These are phyloP conservation scores for Petrocephalus microphthalmus DNA, from an alignment of 2,113 vertebrate genomes.

Conservation along the genomic window DNA sequence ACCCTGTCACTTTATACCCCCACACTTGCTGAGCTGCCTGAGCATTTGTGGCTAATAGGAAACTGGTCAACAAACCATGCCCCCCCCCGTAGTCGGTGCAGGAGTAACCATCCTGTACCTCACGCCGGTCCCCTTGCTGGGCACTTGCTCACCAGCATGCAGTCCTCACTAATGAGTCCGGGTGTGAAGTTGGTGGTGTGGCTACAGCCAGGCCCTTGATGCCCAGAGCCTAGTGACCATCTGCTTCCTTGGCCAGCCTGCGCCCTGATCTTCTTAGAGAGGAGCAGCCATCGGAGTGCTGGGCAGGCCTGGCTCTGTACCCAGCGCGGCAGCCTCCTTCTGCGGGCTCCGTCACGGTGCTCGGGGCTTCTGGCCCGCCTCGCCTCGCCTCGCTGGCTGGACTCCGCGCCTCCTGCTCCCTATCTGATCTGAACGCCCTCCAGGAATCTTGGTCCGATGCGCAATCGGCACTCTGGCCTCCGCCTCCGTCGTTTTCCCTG, in stretches of 20 bases:
- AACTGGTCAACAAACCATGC: neutral
- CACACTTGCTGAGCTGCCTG: neutral
- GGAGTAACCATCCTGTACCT: neutral
- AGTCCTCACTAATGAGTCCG: neutral
- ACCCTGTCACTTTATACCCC: too few relatives aligned
- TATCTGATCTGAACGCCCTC: neutral
- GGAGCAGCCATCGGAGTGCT: neutral
- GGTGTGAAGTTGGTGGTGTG: neutral
- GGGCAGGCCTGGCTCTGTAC: neutral
- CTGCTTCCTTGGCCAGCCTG: neutral
- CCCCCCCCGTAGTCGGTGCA: neutral
- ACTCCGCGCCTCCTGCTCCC: neutral
- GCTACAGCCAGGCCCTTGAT: neutral
- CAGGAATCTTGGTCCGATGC: neutral
- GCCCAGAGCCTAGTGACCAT: neutral
- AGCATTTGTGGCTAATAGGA: neutral
- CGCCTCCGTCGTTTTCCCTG: neutral
- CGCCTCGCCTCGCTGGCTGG: neutral
- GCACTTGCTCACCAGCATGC: neutral
- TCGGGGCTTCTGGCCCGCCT: neutral
- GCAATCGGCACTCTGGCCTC: neutral
- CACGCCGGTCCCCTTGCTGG: neutral
- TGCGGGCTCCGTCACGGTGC: neutral
- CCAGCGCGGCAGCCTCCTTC: neutral
- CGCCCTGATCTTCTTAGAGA: neutral